These are phyloP conservation scores for Platycheirus albimanus DNA, from an alignment of 2,888 invertebrate species.

Conservation along the genomic window DNA sequence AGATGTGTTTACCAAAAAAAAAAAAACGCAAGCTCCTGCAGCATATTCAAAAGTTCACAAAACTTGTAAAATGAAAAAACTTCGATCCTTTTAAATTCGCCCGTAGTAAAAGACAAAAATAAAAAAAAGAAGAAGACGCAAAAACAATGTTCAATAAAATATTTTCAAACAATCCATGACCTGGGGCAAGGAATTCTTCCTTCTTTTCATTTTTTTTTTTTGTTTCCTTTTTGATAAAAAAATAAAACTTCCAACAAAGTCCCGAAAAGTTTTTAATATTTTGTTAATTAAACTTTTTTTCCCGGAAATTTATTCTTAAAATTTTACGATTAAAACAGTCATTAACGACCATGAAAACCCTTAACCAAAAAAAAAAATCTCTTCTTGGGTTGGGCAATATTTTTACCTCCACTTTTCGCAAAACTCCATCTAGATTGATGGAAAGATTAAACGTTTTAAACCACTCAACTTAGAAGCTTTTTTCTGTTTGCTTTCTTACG, in stretches of 20 bases:
- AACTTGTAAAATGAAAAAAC: not conserved
- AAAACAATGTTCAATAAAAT: not conserved
- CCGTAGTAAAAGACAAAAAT: not conserved
- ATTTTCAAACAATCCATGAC: not conserved
- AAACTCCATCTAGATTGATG: conserved; percentile 59
- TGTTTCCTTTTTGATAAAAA: no score
- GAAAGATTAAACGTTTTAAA: conserved; percentile 42
- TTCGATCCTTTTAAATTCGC: not conserved
- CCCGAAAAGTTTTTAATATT: conserved; percentile 23
- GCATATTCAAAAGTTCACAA: not conserved
- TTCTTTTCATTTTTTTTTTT: no score
- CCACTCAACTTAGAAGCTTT: conserved; percentile 5
- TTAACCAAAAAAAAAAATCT: no score
- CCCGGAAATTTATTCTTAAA: not conserved
- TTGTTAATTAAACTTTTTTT: conserved; percentile 23
- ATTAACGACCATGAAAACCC: conserved; percentile 15
- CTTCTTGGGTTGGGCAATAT: not conserved
- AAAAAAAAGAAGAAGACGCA: no score
- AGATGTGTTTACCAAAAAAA: no score
- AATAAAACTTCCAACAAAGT: conserved; percentile 4
- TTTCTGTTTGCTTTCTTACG: not conserved
- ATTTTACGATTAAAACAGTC: conserved; percentile 10
- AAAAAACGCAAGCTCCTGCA: no score
- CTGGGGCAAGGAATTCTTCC: not conserved
- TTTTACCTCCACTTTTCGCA: not conserved